Base-by-base conservation (phyloP, 2,797 vertebrate species). In the Valencia hispanica region DNA sequence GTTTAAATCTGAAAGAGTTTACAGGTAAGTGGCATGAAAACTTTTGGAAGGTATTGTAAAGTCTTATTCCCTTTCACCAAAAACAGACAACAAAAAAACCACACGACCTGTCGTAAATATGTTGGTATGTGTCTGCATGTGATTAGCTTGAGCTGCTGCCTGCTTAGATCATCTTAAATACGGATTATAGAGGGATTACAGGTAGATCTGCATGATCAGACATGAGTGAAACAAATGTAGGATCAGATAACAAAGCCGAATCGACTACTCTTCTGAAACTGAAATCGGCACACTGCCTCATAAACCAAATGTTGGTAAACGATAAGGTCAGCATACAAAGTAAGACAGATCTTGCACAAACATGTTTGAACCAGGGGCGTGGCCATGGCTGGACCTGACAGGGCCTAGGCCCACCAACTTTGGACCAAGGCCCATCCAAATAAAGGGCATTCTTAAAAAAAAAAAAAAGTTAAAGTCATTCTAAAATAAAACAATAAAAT, bases 281-380 rank as follows among this genome's bases (percentile, higher is more conserved):
- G 3, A 20, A 20, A 6, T 63, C 59, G 7, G 8, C 73, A 34
- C 0, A 0, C 59, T 0, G 63, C n/a, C 70, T 68, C 45, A 9
- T 45, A 22, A 59, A 77, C 66, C 81, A 72, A 74, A 80, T 18
- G 20, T 48, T 68, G 45, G 71, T n/a, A 12, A 70, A 47, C 4
- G 50, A 43, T 88, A 85, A 86, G 85, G 79, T 86, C 88, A 84
- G 77, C 72, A 80, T 70, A 22, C 30, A 36, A n/a, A n/a, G n/a
- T n/a, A n/a, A n/a, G n/a, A n/a, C n/a, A n/a, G n/a, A n/a, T n/a
- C n/a, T n/a, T n/a, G n/a, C n/a, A n/a, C n/a, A n/a, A n/a, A n/a
- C n/a, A n/a, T n/a, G n/a, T n/a, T n/a, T n/a, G n/a, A n/a, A n/a
- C n/a, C n/a, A n/a, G n/a, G n/a, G n/a, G n/a, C n/a, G n/a, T n/a